Evolutionary conservation across 1,140 invertebrate genomes (phyloP), one percentile per base, ranked within the genome.

Genomic region (Drosophila cardini): DNA sequence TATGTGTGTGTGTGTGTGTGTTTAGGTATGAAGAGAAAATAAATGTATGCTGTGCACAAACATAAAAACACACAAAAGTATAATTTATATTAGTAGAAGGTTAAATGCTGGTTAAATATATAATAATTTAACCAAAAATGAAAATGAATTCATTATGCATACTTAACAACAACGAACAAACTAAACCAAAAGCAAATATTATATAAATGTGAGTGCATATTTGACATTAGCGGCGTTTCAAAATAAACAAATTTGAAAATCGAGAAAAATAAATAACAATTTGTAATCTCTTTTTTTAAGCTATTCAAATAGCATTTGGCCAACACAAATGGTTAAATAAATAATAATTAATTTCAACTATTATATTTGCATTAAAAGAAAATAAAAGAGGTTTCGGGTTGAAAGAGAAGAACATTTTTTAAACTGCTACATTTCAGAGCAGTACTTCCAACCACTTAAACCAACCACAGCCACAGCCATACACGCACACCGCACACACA

Each of bases 71-170:
- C n/a, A 8, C 7, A 53, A 38, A 68, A 38, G 52, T 52, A 65
- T 72, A 62, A 67, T 52, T 80, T 74, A 73, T 82, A 81, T 82
- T 78, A 64, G 62, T 63, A 61, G 48, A 72, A 64, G 73, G 70
- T 76, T 40, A 72, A 72, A 61, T 76, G 70, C 73, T 72, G 69
- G 61, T 65, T 76, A 76, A 76, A 76, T 72, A 76, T 76, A 65
- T 48, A 65, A 65, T 65, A 64, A 76, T 55, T 76, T 72, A 60
- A 72, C 61, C 61, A 32, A 72, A 76, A 76, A 76, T 65, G 50
- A 65, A 76, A 76, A 76, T 57, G 58, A 69, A 71, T 64, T 72
- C 40, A 72, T 72, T 76, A 65, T 55, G 70, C 70, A 57, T 60
- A 65, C 61, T 76, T 72, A 63, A 63, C 21, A 21, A 21, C 21